phyloP scores from a whole-genome alignment of 2,113 vertebrate genomes.

The Phocoena sinus region DNA sequence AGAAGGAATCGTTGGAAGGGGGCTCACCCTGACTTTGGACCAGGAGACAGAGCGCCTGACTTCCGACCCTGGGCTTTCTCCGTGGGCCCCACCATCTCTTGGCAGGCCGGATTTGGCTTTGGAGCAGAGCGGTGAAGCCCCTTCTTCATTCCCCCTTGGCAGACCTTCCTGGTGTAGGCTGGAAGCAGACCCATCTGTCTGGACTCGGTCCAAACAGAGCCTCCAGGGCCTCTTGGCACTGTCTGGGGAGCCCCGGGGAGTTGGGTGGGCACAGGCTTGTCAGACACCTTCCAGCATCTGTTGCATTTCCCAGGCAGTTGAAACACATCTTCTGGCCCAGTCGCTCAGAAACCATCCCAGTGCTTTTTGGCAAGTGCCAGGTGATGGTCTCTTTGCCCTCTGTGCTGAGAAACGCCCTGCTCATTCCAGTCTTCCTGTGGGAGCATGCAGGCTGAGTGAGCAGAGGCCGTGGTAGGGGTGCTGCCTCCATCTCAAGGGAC shows the following conservation, averaged over 20 bases:
- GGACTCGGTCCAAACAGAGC: neutral
- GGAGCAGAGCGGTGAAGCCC: rapidly evolving
- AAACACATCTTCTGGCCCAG: neutral
- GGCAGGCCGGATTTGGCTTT: neutral
- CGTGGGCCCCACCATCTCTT: rapidly evolving
- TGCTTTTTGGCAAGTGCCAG: neutral
- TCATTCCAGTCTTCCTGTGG: neutral
- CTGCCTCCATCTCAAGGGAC: neutral
- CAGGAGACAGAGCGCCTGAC: neutral
- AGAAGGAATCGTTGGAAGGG: neutral
- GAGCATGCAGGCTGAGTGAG: neutral
- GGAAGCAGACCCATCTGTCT: neutral
- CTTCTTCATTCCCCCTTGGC: too few species aligned
- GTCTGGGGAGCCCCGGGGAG: neutral
- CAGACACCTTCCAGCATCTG: neutral
- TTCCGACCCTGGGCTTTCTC: neutral
- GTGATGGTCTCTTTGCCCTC: neutral
- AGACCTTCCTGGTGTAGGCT: neutral
- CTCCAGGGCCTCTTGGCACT: neutral
- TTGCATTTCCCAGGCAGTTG: neutral
- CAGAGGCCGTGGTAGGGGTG: too few species aligned
- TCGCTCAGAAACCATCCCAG: neutral
- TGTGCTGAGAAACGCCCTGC: neutral
- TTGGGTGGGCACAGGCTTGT: neutral
- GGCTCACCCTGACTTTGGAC: neutral